Percentiles rank a stretch among this genome's conserved stretches.
phyloP scores from a whole-genome alignment of 2,888 invertebrate species.

The Idaea aversata region DNA sequence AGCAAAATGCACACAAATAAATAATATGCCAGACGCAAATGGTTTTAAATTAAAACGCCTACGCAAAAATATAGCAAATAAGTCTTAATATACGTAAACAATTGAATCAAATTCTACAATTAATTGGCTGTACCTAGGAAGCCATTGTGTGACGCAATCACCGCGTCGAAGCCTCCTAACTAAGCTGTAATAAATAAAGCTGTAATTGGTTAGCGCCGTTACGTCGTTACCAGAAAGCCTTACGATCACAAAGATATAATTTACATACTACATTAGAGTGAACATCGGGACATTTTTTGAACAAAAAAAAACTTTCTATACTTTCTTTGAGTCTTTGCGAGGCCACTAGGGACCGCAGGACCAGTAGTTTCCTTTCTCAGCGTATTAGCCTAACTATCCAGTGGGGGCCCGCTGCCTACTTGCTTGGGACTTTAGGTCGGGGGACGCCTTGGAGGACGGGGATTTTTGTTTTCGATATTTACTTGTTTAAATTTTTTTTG shows the following conservation, averaged over 20 bases:
- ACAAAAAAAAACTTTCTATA: no score
- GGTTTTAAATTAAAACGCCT: background rate
- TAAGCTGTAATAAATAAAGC: conserved; percentile 58
- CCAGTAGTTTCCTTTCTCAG: no score
- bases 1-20: no score
- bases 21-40: background rate
- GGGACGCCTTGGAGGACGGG: no score
- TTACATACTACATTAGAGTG: conserved; percentile 4
- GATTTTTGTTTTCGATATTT: no score
- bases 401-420: no score
- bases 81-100: background rate
- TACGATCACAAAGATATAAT: conserved; percentile 35
- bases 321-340: no score
- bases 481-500: no score
- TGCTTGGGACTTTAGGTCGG: no score
- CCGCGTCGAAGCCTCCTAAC: conserved; percentile 32
- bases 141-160: conserved; percentile 32
- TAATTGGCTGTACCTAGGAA: conserved; percentile 17
- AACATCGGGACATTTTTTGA: background rate
- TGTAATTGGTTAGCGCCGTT: conserved; percentile 47
- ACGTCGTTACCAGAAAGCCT: conserved; percentile 44
- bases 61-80: background rate
- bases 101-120: conserved; percentile 12
- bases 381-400: no score
- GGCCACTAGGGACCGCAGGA: no score